Evolutionary conservation across 2,797 vertebrate genomes (phyloP).

Genomic region (Austrolebias charrua): DNA sequence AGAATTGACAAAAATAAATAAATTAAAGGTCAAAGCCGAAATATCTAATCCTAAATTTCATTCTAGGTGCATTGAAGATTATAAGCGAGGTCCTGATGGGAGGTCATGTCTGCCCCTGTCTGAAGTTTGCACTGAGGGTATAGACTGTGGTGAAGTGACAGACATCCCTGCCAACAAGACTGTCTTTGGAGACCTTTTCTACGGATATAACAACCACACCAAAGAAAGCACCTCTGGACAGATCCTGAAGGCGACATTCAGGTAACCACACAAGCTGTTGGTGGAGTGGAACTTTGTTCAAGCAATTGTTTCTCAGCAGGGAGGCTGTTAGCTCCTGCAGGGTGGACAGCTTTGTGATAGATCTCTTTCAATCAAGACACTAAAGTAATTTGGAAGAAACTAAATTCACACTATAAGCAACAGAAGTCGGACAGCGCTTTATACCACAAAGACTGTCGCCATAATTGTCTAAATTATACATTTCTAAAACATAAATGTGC

Average conservation of each 20-base stretch:
- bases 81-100: slow-evolving; percentile 90
- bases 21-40: not conserved
- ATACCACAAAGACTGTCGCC: not conserved
- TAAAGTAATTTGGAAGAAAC: not conserved
- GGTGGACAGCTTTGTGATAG: slow-evolving; percentile 1
- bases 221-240: slow-evolving; percentile 89
- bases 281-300: slow-evolving; percentile 32
- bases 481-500: too few relatives aligned
- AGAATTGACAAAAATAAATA: not conserved
- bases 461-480: too few relatives aligned
- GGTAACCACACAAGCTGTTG: slow-evolving; percentile 73
- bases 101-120: slow-evolving; percentile 91
- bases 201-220: slow-evolving; percentile 95
- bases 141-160: slow-evolving; percentile 86
- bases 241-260: slow-evolving; percentile 94
- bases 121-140: slow-evolving; percentile 86
- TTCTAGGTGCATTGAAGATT: slow-evolving; percentile 94
- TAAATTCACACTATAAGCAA: not conserved
- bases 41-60: not conserved
- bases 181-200: slow-evolving; percentile 95
- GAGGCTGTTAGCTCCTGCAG: slow-evolving; percentile 14
- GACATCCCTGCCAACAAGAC: slow-evolving; percentile 97
- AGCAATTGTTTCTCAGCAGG: slow-evolving; percentile 41
- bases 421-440: not conserved
- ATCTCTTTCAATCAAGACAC: slow-evolving; percentile 11